These are phyloP conservation scores for Oreochromis mossambicus DNA, from an alignment of 2,797 vertebrate species.

Conservation along the genomic window DNA sequence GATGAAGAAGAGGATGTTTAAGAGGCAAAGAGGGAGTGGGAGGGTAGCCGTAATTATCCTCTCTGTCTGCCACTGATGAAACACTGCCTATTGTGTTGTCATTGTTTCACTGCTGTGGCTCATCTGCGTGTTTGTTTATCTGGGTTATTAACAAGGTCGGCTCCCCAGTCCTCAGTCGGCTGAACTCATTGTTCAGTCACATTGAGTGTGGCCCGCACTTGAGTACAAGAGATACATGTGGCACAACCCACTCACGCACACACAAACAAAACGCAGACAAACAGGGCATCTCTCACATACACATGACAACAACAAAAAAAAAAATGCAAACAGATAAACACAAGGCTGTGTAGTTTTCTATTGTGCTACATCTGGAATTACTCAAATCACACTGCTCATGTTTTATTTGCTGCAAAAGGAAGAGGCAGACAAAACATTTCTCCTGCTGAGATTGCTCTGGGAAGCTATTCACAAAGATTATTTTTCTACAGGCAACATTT, in stretches of 20 bases:
- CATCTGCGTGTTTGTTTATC: slow-evolving; percentile 63
- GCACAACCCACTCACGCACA: not conserved
- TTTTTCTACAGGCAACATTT: slow-evolving; percentile 20
- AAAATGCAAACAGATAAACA: not conserved
- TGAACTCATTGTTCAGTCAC: slow-evolving; percentile 53
- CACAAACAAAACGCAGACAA: not conserved
- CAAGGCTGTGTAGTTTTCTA: not conserved
- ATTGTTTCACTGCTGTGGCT: slow-evolving; percentile 51
- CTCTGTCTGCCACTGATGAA: slow-evolving; percentile 61
- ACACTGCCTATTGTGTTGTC: slow-evolving; percentile 51
- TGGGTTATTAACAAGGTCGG: slow-evolving; percentile 59
- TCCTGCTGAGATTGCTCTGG: slow-evolving; percentile 5
- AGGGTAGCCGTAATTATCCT: slow-evolving; percentile 63
- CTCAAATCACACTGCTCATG: not conserved
- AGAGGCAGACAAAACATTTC: not conserved
- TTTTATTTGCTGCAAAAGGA: slow-evolving; percentile 13
- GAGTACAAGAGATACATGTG: slow-evolving; percentile 21
- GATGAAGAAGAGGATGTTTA: slow-evolving; percentile 45
- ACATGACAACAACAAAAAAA: not conserved
- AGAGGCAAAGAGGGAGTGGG: slow-evolving; percentile 54
- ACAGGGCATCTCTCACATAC: not conserved
- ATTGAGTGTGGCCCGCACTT: slow-evolving; percentile 9
- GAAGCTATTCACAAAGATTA: not conserved
- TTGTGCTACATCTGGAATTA: slow-evolving; percentile 4
- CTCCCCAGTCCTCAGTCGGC: slow-evolving; percentile 36